A percentile compares a stretch with the other conserved stretches of the same genome.
Evolutionary conservation across 2,888 invertebrate species (phyloP).

Genomic region (Meandrusa payeni): DNA sequence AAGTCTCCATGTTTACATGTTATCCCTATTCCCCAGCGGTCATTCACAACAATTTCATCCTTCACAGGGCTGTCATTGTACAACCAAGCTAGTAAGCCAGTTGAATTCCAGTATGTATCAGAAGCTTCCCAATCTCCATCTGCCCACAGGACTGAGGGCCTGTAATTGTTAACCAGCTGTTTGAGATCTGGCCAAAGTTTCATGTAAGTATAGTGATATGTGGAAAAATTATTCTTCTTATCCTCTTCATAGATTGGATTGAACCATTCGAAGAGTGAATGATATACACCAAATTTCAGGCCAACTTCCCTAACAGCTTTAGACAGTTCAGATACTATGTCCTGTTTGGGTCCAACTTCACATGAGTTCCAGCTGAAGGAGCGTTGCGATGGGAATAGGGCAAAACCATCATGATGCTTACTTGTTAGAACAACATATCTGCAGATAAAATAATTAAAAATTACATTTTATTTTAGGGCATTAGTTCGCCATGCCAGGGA

Average conservation of each 20-base stretch:
- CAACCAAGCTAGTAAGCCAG: slow-evolving; percentile 93
- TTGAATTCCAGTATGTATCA: slow-evolving; percentile 91
- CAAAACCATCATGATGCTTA: slow-evolving; percentile 94
- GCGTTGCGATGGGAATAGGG: slow-evolving; percentile 89
- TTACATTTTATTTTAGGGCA: no score
- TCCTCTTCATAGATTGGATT: slow-evolving; percentile 90
- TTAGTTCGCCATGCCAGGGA: no score
- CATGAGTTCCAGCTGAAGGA: slow-evolving; percentile 93
- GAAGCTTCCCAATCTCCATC: slow-evolving; percentile 97
- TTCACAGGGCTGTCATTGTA: slow-evolving; percentile 95
- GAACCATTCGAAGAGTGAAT: slow-evolving; percentile 94
- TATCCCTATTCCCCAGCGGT: slow-evolving; percentile 97
- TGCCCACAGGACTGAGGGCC: slow-evolving; percentile 92
- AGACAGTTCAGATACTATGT: slow-evolving; percentile 89
- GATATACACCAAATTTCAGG: slow-evolving; percentile 90
- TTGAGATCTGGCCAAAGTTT: slow-evolving; percentile 90
- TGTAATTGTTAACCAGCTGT: slow-evolving; percentile 85
- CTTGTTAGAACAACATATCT: slow-evolving; percentile 91
- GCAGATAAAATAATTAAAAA: no score
- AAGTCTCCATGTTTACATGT: slow-evolving; percentile 94
- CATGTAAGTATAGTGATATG: slow-evolving; percentile 83
- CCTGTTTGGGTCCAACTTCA: slow-evolving; percentile 88
- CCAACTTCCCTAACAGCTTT: slow-evolving; percentile 82
- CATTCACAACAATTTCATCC: slow-evolving; percentile 94
- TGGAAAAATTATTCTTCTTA: slow-evolving; percentile 82